phyloP scores from a whole-genome alignment of 2,797 vertebrate genomes.

The Phylloscopus collybita region DNA sequence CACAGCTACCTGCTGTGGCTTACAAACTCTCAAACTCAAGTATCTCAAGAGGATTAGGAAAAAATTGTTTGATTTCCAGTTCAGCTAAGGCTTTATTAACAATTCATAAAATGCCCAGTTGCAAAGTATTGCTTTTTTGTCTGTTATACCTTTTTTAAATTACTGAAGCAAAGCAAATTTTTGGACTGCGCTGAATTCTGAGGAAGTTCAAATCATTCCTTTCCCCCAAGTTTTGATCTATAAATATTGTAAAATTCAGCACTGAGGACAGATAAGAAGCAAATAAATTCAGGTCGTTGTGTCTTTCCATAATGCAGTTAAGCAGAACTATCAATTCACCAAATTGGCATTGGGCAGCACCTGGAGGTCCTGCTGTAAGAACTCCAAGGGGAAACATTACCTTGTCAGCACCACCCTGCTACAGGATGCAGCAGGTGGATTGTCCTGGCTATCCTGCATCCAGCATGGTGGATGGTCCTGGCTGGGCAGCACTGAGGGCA shows the following conservation, averaged over 20 bases:
- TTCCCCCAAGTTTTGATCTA: background rate
- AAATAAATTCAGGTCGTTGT: background rate
- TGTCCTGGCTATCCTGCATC: background rate
- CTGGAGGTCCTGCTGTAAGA: constrained; percentile 43
- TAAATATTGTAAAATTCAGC: background rate
- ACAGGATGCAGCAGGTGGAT: background rate
- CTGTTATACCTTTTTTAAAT: background rate
- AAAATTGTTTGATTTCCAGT: background rate
- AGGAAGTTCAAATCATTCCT: background rate
- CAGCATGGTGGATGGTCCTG: background rate
- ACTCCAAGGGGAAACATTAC: constrained; percentile 78
- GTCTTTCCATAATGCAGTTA: background rate
- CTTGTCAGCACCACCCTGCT: constrained; percentile 68
- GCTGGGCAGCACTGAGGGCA: background rate
- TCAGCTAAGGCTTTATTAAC: background rate
- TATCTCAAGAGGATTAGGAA: background rate
- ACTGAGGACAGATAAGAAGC: background rate
- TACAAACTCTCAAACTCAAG: background rate
- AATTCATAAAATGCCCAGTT: background rate
- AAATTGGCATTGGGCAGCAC: background rate
- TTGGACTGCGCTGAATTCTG: background rate
- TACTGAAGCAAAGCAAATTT: background rate
- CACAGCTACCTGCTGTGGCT: background rate
- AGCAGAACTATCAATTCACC: background rate
- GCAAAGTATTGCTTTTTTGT: background rate